Base-by-base conservation (phyloP, 30 jellyfish, hydroid and myxozoan species). In the Aurelia sp. region DNA sequence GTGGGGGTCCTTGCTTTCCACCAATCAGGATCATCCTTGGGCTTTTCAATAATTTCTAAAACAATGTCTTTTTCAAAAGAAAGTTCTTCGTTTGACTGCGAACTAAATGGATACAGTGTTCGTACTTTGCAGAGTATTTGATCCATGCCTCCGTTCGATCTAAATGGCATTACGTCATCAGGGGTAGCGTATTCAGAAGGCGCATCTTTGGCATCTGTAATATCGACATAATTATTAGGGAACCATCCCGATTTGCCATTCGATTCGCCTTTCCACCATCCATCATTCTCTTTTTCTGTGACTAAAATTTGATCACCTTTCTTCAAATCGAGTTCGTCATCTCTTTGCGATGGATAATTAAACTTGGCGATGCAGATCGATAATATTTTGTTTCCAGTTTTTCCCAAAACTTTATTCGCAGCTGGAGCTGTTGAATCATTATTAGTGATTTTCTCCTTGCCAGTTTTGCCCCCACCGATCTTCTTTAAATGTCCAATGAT, bases 21-120 rank as follows among this genome's bases (percentile, higher is more conserved):
- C 98, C 98, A 94, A 85, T 94, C 98, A 19, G 98, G 98, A 62
- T 94, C 98, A 63, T 88, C 90, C 82, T 88, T 94, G 35, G 98
- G 97, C 65, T 94, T 89, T 48, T 94, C 97, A 63, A 94, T 84
- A 5, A 94, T 78, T 41, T 84, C 96, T 63, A 94, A 62, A 38
- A 94, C 40, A 75, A 76, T 58, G 87, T 90, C 98, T 65, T 88
- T 94, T 21, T 94, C 98, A 82, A 94, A 94, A 0, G 97, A 72
- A 21, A 94, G 94, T 76, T 94, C 98, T 65, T 94, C 98, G 20
- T 70, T 69, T 17, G 96, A 83, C 63, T 94, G 98, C 17, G 98
- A 94, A 50, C 76, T 77, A 66, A 94, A 94, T 12, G 85, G 88
- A 60, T 94, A 94, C 81, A 94, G 81, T 19, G 98, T 94, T 89